A percentile compares a stretch with the other conserved stretches of the same genome.
Evolutionary conservation across 1,140 invertebrate species (phyloP).

Genomic region (Drosophila pallidifrons): DNA sequence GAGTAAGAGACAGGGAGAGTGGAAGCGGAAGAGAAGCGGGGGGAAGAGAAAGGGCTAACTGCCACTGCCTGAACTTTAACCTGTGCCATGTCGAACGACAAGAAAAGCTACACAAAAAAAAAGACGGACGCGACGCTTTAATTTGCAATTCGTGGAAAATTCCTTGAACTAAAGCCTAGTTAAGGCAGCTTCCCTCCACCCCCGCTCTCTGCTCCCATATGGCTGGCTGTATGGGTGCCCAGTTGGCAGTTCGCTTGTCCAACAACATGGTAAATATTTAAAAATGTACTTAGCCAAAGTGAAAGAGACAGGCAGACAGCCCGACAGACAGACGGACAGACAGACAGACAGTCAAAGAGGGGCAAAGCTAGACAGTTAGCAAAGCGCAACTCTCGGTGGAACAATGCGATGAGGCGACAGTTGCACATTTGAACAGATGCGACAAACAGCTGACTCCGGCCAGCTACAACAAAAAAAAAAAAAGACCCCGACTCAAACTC

Average conservation of each 20-base stretch:
- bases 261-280: slow-evolving; percentile 80
- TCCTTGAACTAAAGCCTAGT: slow-evolving; percentile 59
- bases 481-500: slow-evolving; percentile 47
- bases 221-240: slow-evolving; percentile 11
- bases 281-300: slow-evolving; percentile 83
- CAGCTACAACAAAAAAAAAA: slow-evolving; percentile 5
- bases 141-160: slow-evolving; percentile 83
- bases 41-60: slow-evolving; percentile 29
- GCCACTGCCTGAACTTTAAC: slow-evolving; percentile 78
- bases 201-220: background rate
- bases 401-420: slow-evolving; percentile 72
- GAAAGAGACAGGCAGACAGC: slow-evolving; percentile 74
- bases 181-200: slow-evolving; percentile 25
- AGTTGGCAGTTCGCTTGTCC: slow-evolving; percentile 53
- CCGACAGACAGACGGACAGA: slow-evolving; percentile 38
- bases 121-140: slow-evolving; percentile 66
- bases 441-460: slow-evolving; percentile 71
- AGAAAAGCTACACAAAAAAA: slow-evolving; percentile 25
- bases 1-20: too few species aligned
- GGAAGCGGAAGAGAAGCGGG: background rate
- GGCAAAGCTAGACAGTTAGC: slow-evolving; percentile 49
- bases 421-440: slow-evolving; percentile 69
- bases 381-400: slow-evolving; percentile 5
- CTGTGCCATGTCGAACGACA: slow-evolving; percentile 48
- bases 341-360: slow-evolving; percentile 41